A percentile compares a stretch with the other conserved stretches of the same genome.
phyloP scores from a whole-genome alignment of 2,797 vertebrate genomes.

The Pseudochaenichthys georgianus region DNA sequence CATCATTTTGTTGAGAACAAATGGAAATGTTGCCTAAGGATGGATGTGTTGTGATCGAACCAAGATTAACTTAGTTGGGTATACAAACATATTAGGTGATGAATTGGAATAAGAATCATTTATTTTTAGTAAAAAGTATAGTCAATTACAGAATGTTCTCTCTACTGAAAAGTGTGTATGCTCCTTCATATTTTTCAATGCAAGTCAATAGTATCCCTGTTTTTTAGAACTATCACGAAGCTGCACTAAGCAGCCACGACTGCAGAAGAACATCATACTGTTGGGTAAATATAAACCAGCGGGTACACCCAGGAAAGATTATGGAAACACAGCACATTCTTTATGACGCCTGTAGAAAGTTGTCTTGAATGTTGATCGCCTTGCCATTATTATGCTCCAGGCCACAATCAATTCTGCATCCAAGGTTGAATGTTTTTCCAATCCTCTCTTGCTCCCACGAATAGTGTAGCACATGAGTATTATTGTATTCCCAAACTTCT shows the following conservation, averaged over 20 bases:
- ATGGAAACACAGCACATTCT: slow-evolving; percentile 28
- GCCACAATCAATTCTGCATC: slow-evolving; percentile 2
- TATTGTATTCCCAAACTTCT: slow-evolving; percentile 18
- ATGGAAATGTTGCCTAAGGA: not conserved
- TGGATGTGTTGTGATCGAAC: not conserved
- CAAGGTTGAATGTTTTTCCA: slow-evolving; percentile 11
- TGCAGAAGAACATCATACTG: slow-evolving; percentile 17
- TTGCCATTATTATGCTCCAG: slow-evolving; percentile 12
- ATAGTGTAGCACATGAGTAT: slow-evolving; percentile 16
- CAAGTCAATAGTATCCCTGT: no score
- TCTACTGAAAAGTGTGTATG: not conserved
- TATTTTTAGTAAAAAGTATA: not conserved
- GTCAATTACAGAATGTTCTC: not conserved
- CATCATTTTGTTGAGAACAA: not conserved
- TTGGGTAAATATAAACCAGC: slow-evolving; percentile 52
- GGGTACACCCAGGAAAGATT: slow-evolving; percentile 11
- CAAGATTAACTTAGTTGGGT: not conserved
- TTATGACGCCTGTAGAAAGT: not conserved
- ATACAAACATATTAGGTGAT: not conserved
- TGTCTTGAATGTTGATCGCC: slow-evolving; percentile 5
- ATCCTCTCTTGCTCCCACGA: slow-evolving; percentile 3
- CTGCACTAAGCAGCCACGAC: slow-evolving; percentile 30
- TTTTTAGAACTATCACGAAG: no score
- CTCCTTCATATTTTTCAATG: not conserved
- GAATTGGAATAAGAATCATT: not conserved